Percentiles rank a stretch among this genome's conserved stretches.
Conservation (phyloP, 1,140 invertebrate genomes). For the Thaumetopoea pityocampa region DNA sequence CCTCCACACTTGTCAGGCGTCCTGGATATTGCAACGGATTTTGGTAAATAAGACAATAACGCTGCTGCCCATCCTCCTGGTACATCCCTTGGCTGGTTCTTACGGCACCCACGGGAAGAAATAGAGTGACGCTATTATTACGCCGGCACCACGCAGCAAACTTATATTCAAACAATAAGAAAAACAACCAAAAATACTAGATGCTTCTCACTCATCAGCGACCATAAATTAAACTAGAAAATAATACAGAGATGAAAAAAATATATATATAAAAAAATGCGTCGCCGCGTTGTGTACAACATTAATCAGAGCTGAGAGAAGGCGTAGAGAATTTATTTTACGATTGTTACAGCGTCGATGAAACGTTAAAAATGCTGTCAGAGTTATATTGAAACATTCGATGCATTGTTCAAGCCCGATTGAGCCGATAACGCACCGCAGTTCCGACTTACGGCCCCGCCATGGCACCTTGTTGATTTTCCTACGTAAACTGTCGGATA, state of each 20-base stretch:
- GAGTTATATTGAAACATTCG: constrained; percentile 70
- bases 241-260: constrained; percentile 64
- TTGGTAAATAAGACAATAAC: no score
- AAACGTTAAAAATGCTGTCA: constrained; percentile 75
- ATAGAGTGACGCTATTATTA: no score
- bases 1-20: no score
- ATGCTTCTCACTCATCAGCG: constrained; percentile 21
- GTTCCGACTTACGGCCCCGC: constrained; percentile 41
- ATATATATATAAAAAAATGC: constrained; percentile 51
- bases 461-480: constrained; percentile 66
- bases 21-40: no score
- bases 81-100: no score
- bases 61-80: no score
- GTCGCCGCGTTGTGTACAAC: constrained; percentile 60
- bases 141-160: no score
- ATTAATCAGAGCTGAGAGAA: constrained; percentile 72
- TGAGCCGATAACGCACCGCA: constrained; percentile 61
- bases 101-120: no score
- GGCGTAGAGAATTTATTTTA: constrained; percentile 74
- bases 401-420: constrained; percentile 67
- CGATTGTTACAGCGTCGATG: constrained; percentile 71
- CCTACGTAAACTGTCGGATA: constrained; percentile 63
- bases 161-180: no score
- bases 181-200: background rate
- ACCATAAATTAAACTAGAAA: constrained; percentile 63